A percentile compares a stretch with the other conserved stretches of the same genome.
Evolutionary conservation across 2,888 invertebrate genomes (phyloP).

Genomic region (Coremacera marginata): DNA sequence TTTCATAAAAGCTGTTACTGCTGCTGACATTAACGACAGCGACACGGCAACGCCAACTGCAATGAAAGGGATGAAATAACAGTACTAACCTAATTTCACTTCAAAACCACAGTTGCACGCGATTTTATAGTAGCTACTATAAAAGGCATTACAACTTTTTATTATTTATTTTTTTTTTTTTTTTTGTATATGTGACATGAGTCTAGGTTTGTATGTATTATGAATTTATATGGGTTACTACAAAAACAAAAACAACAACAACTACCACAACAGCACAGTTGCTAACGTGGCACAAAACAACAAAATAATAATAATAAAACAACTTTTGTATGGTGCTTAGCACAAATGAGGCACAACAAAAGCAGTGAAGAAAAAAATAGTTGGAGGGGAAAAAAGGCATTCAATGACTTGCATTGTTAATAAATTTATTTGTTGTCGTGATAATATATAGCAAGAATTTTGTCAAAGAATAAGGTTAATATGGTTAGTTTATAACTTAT

Average conservation of each 20-base stretch:
- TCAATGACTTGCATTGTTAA: too few species aligned
- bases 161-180: neutral
- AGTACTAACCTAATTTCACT: constrained; percentile 21
- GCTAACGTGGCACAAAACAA: neutral
- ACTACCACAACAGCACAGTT: neutral
- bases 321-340: neutral
- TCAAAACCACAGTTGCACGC: constrained; percentile 16
- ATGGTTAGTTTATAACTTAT: too few species aligned
- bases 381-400: neutral
- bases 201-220: neutral
- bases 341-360: neutral
- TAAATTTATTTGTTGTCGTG: too few species aligned
- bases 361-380: neutral
- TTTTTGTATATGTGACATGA: neutral
- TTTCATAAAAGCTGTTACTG: neutral
- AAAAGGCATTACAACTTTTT: constrained; percentile 1
- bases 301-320: neutral
- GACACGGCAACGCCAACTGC: neutral
- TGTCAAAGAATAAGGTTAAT: too few species aligned
- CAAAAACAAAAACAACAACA: neutral
- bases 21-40: neutral
- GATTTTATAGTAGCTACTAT: constrained; percentile 11
- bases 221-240: neutral
- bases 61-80: constrained; percentile 19
- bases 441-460: too few species aligned